Conservation (phyloP, 2,888 invertebrate species). For the Campaea margaritaria region DNA sequence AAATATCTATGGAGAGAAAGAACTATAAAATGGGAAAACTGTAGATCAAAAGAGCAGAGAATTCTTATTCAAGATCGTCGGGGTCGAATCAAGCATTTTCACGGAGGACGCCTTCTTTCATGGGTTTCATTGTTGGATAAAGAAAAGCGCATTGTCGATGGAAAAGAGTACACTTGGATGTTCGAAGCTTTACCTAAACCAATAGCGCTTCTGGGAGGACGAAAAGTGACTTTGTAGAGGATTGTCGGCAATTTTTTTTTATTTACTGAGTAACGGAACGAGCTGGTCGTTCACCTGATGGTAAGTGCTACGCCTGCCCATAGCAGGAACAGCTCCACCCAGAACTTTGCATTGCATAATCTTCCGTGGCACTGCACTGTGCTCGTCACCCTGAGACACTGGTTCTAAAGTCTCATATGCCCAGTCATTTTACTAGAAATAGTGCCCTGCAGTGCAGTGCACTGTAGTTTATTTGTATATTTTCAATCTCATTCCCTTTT, state of each 20-base stretch:
- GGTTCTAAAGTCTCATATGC: too few species aligned
- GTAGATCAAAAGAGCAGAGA: slow-evolving; percentile 22
- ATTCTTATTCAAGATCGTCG: slow-evolving; percentile 23
- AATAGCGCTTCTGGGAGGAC: slow-evolving; percentile 12
- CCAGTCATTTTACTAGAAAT: too few species aligned
- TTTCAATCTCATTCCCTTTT: too few species aligned
- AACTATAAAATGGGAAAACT: slow-evolving; percentile 17
- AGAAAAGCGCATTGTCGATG: slow-evolving; percentile 47
- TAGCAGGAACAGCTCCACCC: too few species aligned
- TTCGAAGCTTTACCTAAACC: slow-evolving; percentile 35
- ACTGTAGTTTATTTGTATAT: too few species aligned
- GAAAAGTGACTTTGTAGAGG: background rate
- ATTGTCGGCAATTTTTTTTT: background rate
- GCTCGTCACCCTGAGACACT: too few species aligned
- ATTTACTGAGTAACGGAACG: too few species aligned
- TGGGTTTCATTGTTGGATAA: slow-evolving; percentile 51
- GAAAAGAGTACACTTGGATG: slow-evolving; percentile 11
- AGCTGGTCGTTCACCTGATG: too few species aligned
- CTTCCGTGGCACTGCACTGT: too few species aligned
- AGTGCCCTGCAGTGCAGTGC: too few species aligned
- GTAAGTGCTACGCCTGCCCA: too few species aligned
- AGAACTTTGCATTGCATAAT: too few species aligned
- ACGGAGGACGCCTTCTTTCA: slow-evolving; percentile 51
- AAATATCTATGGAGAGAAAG: slow-evolving; percentile 23
- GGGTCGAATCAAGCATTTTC: slow-evolving; percentile 53